Base-by-base conservation (phyloP, 2,797 vertebrate genomes). In the Zalophus californianus region DNA sequence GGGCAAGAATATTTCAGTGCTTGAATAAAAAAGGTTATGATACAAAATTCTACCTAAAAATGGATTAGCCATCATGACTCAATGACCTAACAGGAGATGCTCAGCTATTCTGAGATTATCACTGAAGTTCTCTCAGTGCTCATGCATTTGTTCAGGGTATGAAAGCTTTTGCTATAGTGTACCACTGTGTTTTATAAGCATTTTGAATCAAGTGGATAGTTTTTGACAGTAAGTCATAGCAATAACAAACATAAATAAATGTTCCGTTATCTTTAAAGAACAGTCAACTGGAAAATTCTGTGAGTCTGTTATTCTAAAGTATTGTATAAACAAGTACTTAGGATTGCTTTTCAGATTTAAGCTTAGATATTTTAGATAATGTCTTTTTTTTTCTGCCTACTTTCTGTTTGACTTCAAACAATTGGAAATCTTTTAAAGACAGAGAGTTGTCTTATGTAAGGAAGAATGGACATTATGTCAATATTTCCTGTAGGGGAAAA, bases 381-480 rank as follows among this genome's bases (percentile, higher is more conserved):
- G 79, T 91, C 86, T 94, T 95, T 96, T 94, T 70, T 98, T 97
- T 95, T n/a, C 89, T 98, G 72, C 93, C 96, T 32, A 52, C 86
- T 84, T 97, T 93, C 91, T 97, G 83, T 97, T 98, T 98, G 86
- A 95, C 95, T 97, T 97, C 83, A 97, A 98, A 75, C 35, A 97
- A 98, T 32, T 98, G 66, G 77, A 96, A 96, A 96, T 98, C 52
- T 97, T 98, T 98, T 98, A 98, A 97, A 97, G 86, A 86, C 9
- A 98, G 96, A 96, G 86, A 97, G 92, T 94, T 97, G 98, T 98
- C 96, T 97, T 96, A 97, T 97, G 92, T 94, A 97, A 98, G 96
- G 20, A 92, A 98, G 98, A 98, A 98, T 97, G 97, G 96, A 98
- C 78, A 97, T 95, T 95, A 96, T 98, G 85, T 97, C 97, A 98